These are phyloP conservation scores for Salminus brasiliensis DNA, from an alignment of 2,113 vertebrate species.

Conservation along the genomic window DNA sequence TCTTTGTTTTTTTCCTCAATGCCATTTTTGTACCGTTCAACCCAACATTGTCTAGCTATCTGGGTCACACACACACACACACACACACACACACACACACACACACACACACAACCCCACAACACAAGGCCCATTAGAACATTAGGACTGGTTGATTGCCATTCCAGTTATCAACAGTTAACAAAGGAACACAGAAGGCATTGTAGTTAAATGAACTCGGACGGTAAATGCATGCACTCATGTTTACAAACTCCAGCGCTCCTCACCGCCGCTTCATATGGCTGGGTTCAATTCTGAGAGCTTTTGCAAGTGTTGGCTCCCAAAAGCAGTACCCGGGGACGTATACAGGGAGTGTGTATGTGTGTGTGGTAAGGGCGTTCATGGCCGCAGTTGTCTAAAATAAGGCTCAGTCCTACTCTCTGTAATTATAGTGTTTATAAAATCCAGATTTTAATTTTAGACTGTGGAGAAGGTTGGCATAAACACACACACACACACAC, in stretches of 20 bases:
- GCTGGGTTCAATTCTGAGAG: slow-evolving; percentile 18
- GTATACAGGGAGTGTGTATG: slow-evolving; percentile 50
- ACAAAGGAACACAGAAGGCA: slow-evolving; percentile 15
- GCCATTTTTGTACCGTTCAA: slow-evolving; percentile 33
- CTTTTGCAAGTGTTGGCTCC: slow-evolving; percentile 23
- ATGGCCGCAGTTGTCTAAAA: slow-evolving; percentile 75
- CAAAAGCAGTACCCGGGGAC: slow-evolving; percentile 37
- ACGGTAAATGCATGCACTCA: not conserved
- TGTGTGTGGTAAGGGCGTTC: slow-evolving; percentile 71
- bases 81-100: slow-evolving; percentile 4
- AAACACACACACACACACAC: slow-evolving; percentile 55
- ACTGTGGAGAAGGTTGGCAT: slow-evolving; percentile 64
- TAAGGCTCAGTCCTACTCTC: slow-evolving; percentile 72
- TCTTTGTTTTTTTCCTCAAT: slow-evolving; percentile 13
- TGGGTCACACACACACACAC: slow-evolving; percentile 38
- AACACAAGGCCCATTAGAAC: slow-evolving; percentile 13
- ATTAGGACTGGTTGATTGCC: not conserved
- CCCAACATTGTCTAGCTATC: slow-evolving; percentile 56
- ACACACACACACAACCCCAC: not conserved
- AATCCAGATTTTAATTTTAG: slow-evolving; percentile 83
- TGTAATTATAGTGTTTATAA: slow-evolving; percentile 82
- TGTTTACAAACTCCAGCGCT: not conserved
- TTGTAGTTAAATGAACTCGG: slow-evolving; percentile 12
- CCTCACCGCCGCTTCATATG: not conserved
- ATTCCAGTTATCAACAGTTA: slow-evolving; percentile 8